Base-by-base conservation (phyloP, 2,888 invertebrate species). In the Tinea pellionella region DNA sequence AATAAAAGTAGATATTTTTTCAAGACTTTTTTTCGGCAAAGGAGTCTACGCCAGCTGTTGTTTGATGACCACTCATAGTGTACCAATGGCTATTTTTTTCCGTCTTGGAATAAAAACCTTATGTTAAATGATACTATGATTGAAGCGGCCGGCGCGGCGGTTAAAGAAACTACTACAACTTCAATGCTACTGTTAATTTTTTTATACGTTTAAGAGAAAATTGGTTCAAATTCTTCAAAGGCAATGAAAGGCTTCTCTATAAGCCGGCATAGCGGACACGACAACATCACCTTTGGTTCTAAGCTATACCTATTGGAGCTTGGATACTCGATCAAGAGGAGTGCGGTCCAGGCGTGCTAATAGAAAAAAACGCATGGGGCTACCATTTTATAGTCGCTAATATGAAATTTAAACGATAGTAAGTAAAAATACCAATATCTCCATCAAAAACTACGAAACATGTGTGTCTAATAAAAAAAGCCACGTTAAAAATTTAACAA, bases 51-150 rank as follows among this genome's bases (percentile, higher is more conserved):
- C 70, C 86, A 86, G 81, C 80, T 86, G 86, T 74, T 78, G 73
- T 78, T 77, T 72, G 79, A 79, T 82, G 84, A 84, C 86, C 86
- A 83, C 81, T 85, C 79, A 69, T 76, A 73, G 67, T 68, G 74
- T 70, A 69, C 59, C 55, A 24, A 55, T 55, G 57, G 64, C 67
- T 75, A 81, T 78, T 78, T 76, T 62, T 29, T 59, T 59, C 6
- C 47, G 51, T 37, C 15, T 16, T 16, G 2, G 53, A 3, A 53
- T 53, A 53, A 53, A 53, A 24, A 53, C 18, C 55, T 69, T 70
- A 62, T 71, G 79, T 75, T 75, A 81, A 73, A 70, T 69, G 81
- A 82, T 80, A 79, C 78, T 69, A 69, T 71, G 71, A 75, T 78
- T 73, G 73, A 73, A 75, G 42, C 7, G 73, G 71, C 70, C 8